Percentiles rank a stretch among this genome's conserved stretches.
Evolutionary conservation across 2,797 vertebrate species (phyloP).

Genomic region (Nyctibius grandis): DNA sequence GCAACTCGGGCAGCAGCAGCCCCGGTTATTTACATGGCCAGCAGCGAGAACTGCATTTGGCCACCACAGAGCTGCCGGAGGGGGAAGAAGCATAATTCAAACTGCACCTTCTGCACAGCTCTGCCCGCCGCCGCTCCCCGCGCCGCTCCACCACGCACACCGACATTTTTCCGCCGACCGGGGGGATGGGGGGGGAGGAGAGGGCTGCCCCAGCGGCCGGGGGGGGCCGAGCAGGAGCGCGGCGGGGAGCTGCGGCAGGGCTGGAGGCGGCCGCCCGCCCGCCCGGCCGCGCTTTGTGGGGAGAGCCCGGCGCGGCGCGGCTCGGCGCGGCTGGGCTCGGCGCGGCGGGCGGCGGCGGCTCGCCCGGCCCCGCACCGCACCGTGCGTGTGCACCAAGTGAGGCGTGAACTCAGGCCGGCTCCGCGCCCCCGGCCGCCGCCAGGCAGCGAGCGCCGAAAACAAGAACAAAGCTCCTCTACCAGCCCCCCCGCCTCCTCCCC

Average conservation of each 20-base stretch:
- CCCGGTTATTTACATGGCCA: constrained; percentile 57
- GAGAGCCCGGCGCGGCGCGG: constrained; percentile 60
- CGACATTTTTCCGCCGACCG: constrained; percentile 72
- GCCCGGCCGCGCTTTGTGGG: constrained; percentile 64
- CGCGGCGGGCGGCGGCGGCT: constrained; percentile 64
- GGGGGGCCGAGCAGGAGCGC: neutral
- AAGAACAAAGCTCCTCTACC: constrained; percentile 76
- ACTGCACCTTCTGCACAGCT: constrained; percentile 73
- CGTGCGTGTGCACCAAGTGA: constrained; percentile 78
- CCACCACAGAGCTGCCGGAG: constrained; percentile 64
- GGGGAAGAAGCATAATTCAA: constrained; percentile 66
- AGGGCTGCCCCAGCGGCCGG: neutral
- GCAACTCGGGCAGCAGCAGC: constrained; percentile 33
- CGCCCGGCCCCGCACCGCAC: constrained; percentile 32
- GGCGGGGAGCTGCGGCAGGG: constrained; percentile 15
- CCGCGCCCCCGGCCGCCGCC: constrained; percentile 67
- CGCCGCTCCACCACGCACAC: constrained; percentile 65
- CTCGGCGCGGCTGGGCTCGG: neutral
- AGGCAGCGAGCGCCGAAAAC: constrained; percentile 74
- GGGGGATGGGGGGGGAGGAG: neutral
- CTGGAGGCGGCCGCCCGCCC: constrained; percentile 16
- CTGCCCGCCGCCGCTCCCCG: constrained; percentile 59
- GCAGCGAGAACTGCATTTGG: constrained; percentile 65
- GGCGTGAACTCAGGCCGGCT: constrained; percentile 78
- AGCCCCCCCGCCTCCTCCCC: constrained; percentile 27